These are phyloP conservation scores for Myotis daubentonii DNA, from an alignment of 2,797 vertebrate species.

Conservation along the genomic window DNA sequence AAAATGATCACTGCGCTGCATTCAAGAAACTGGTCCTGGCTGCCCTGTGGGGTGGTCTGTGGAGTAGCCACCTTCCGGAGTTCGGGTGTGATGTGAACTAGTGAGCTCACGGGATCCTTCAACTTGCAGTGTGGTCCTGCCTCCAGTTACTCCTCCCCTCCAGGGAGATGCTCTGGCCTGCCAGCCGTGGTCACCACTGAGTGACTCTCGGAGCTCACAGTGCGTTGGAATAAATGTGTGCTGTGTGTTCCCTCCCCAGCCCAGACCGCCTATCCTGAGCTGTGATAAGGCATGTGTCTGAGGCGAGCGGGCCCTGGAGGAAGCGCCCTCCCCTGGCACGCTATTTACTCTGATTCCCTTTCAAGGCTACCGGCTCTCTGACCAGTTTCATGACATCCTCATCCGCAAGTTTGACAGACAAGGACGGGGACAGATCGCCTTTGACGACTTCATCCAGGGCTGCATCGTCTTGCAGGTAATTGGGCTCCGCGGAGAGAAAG, in stretches of 20 bases:
- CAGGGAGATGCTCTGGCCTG: not conserved
- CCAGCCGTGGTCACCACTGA: not conserved
- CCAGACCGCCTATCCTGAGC: not conserved
- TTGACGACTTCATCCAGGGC: slow-evolving; percentile 99
- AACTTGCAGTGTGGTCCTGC: not conserved
- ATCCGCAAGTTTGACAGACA: slow-evolving; percentile 98
- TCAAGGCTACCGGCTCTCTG: slow-evolving; percentile 96
- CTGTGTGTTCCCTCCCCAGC: not conserved
- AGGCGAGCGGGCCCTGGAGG: not conserved
- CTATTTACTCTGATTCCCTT: slow-evolving; percentile 53
- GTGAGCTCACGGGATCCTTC: not conserved
- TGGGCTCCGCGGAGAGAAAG: not conserved
- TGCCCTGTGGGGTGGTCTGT: not conserved
- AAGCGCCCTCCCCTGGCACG: not conserved
- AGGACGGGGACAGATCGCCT: slow-evolving; percentile 96
- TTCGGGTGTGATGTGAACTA: not conserved
- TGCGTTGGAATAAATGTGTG: not conserved
- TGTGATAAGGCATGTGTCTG: not conserved
- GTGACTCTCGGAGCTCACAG: not conserved
- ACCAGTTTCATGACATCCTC: slow-evolving; percentile 97
- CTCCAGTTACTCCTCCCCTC: rapidly evolving
- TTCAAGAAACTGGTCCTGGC: not conserved
- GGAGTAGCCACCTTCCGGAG: not conserved
- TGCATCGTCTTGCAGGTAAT: slow-evolving; percentile 98
- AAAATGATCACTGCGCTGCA: not conserved